phyloP scores from a whole-genome alignment of 2,797 vertebrate species.

The Ceryle rudis region DNA sequence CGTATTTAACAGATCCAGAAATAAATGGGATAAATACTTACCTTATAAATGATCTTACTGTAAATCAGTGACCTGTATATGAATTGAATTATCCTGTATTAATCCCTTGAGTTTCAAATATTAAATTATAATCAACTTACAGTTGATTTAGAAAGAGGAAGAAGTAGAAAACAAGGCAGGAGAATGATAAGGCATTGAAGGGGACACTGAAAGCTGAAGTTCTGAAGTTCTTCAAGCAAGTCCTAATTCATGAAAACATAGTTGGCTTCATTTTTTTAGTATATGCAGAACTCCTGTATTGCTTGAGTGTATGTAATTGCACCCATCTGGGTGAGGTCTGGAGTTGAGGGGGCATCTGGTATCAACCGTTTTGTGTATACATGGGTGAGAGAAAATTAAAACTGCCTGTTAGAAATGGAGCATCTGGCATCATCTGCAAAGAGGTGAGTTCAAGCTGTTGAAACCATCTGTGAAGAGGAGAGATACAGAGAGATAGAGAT shows the following conservation, averaged over 20 bases:
- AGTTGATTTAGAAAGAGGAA: neutral
- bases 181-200: neutral
- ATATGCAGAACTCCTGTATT: neutral
- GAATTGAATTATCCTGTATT: neutral
- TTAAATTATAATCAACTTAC: neutral
- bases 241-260: neutral
- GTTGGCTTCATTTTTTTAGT: neutral
- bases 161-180: neutral
- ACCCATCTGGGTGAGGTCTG: neutral
- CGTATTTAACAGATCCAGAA: neutral
- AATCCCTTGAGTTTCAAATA: neutral
- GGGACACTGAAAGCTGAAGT: neutral
- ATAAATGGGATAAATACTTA: neutral
- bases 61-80: neutral
- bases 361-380: neutral
- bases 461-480: conserved; percentile 22
- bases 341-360: neutral
- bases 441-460: conserved; percentile 32
- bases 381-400: neutral
- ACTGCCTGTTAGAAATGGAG: neutral
- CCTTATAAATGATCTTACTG: neutral
- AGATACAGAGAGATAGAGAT: neutral
- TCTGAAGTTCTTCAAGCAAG: neutral
- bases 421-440: conserved; percentile 58
- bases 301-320: neutral